Conservation (phyloP, 2,113 vertebrate genomes). For the Marmota monax region DNA sequence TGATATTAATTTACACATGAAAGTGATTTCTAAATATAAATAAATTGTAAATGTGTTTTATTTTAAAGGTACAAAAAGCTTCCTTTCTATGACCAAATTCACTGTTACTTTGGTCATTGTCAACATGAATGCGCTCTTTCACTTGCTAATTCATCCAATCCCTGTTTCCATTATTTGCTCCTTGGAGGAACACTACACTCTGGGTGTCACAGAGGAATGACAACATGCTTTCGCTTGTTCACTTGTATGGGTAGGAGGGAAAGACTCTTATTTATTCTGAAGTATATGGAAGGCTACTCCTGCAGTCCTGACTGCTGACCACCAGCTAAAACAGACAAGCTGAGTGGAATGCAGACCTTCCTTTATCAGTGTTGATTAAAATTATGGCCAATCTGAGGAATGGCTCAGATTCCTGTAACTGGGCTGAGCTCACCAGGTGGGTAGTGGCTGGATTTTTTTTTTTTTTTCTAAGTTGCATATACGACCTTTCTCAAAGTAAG, state of each 20-base stretch:
- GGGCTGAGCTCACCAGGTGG: too few relatives aligned
- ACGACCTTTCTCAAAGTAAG: not conserved
- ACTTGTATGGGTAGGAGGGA: not conserved
- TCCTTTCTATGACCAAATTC: not conserved
- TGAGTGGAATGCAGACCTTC: not conserved
- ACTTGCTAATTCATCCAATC: not conserved
- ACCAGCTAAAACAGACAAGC: not conserved
- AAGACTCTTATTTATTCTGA: not conserved
- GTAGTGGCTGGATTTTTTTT: too few relatives aligned
- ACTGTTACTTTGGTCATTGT: not conserved
- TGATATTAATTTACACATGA: not conserved
- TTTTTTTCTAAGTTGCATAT: not conserved
- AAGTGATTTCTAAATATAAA: constrained; percentile 33
- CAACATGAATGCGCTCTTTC: not conserved
- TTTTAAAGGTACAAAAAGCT: not conserved
- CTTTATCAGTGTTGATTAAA: not conserved
- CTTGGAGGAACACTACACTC: not conserved
- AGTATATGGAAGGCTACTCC: not conserved
- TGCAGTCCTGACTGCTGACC: not conserved
- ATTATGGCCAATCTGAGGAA: not conserved
- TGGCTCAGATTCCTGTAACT: not conserved
- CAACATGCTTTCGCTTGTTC: not conserved
- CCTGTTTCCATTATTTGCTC: not conserved
- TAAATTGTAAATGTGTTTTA: not conserved
- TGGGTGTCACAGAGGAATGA: not conserved